Evolutionary conservation across 2,797 vertebrate genomes (phyloP), one percentile per base, ranked within the genome.

Genomic region (Furcifer pardalis): DNA sequence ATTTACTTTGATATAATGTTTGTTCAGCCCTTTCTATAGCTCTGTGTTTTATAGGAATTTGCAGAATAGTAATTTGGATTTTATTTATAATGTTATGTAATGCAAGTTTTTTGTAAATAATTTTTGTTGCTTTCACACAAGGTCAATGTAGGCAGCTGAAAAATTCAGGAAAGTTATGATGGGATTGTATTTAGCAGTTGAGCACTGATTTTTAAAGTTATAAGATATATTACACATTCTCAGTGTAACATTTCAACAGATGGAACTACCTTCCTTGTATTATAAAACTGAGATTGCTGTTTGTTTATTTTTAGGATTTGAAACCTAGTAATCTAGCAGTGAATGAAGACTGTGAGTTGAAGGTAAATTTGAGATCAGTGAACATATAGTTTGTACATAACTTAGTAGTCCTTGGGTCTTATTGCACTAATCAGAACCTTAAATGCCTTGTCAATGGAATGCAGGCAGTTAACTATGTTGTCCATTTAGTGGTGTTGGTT

Each of bases 311-410:
- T 65, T 94, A 99, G 98, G 98, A 99, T 94, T 96, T 99, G 89
- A 99, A 99, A 88, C 98, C 98, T 77, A 99, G 98, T 94, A 99
- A 99, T 92, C 94, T 99, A 91, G 98, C 98, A 93, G 98, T 99
- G 89, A 99, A 99, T 89, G 98, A 99, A 96, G 98, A 99, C 95
- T 99, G 98, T 92, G 98, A 99, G 94, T 97, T 99, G 63, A 99
- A 99, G 98, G 98, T 99, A 93, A 94, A 56, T 90, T 63, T 52
- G 66, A 44, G 27, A 46, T 5, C 30, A 77, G 10, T 4, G n/a
- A 73, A 37, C 77, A n/a, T 0, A 8, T 63, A n/a, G 30, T 59
- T 81, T 79, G n/a, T 69, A 37, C 71, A 6, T 69, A 83, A 77
- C 56, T 0, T 19, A 10, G 32, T 23, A 32, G 10, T 79, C 65